These are phyloP conservation scores for Myotis brandtii DNA, from an alignment of 2,113 vertebrate species.

Conservation along the genomic window DNA sequence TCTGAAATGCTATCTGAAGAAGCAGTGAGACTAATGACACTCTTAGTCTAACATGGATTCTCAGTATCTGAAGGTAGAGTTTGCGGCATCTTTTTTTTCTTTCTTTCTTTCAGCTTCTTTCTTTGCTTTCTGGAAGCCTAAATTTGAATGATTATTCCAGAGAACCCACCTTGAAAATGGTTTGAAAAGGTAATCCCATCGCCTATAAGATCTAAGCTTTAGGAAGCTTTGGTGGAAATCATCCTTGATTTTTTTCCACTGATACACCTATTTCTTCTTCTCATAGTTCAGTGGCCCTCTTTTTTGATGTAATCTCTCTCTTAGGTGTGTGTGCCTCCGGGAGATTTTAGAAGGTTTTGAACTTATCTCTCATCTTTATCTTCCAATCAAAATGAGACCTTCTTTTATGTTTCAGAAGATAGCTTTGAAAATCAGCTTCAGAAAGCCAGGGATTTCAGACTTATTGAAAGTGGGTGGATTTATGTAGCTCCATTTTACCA, in stretches of 20 bases:
- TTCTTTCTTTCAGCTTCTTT: not conserved
- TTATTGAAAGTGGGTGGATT: constrained; percentile 35
- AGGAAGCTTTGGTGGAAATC: constrained; percentile 42
- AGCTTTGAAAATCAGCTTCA: constrained; percentile 58
- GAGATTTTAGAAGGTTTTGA: constrained; percentile 69
- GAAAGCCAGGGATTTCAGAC: constrained; percentile 56
- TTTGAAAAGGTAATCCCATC: constrained; percentile 64
- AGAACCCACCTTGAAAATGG: constrained; percentile 52
- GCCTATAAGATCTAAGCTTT: constrained; percentile 63
- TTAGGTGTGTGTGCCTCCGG: constrained; percentile 28
- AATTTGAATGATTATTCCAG: constrained; percentile 61
- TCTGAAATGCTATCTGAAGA: constrained; percentile 35
- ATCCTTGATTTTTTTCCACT: constrained; percentile 54
- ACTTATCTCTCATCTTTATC: constrained; percentile 71
- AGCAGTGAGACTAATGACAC: not conserved
- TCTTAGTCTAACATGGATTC: constrained; percentile 9
- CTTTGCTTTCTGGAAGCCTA: constrained; percentile 35
- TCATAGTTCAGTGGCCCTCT: constrained; percentile 14
- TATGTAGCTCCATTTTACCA: not conserved
- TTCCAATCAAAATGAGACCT: constrained; percentile 64
- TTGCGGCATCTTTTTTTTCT: not conserved
- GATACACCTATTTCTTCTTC: constrained; percentile 30
- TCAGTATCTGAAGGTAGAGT: not conserved
- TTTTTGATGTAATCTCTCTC: constrained; percentile 39
- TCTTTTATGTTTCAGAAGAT: constrained; percentile 59